Percentiles rank a stretch among this genome's conserved stretches.
Evolutionary conservation across 2,797 vertebrate species (phyloP).

Genomic region (Enteromius viviparus): DNA sequence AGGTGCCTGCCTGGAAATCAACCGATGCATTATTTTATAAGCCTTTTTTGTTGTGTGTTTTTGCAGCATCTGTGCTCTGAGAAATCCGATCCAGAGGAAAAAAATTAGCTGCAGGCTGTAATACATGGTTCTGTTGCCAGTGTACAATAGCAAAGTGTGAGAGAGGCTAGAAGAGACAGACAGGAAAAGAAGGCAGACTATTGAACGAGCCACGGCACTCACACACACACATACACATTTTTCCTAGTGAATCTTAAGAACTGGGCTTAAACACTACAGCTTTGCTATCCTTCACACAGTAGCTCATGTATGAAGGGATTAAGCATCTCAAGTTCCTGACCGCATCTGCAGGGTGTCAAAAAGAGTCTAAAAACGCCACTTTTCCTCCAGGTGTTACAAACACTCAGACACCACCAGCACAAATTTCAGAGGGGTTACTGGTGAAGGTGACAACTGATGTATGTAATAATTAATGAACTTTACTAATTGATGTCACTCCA

Average conservation of each 20-base stretch:
- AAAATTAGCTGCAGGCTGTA: conserved; percentile 57
- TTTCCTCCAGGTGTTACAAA: conserved; percentile 36
- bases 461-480: conserved; percentile 1
- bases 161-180: conserved; percentile 47
- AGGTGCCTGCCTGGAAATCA: conserved; percentile 28
- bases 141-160: conserved; percentile 49
- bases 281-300: conserved; percentile 47
- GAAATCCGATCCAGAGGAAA: conserved; percentile 53
- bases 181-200: conserved; percentile 27
- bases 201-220: conserved; percentile 36
- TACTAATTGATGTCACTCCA: neutral
- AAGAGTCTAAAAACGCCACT: conserved; percentile 15
- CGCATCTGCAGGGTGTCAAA: conserved; percentile 36
- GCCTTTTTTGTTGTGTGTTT: conserved; percentile 47
- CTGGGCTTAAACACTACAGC: conserved; percentile 51
- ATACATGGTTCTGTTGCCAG: conserved; percentile 28
- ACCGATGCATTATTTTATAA: conserved; percentile 48
- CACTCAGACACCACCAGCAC: neutral
- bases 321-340: conserved; percentile 59
- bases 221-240: conserved; percentile 14
- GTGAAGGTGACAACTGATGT: neutral
- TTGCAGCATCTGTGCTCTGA: conserved; percentile 47
- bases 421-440: conserved; percentile 3
- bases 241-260: conserved; percentile 42
- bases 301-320: conserved; percentile 49